phyloP scores from a whole-genome alignment of 1,140 invertebrate genomes.

The Hyles euphorbiae region DNA sequence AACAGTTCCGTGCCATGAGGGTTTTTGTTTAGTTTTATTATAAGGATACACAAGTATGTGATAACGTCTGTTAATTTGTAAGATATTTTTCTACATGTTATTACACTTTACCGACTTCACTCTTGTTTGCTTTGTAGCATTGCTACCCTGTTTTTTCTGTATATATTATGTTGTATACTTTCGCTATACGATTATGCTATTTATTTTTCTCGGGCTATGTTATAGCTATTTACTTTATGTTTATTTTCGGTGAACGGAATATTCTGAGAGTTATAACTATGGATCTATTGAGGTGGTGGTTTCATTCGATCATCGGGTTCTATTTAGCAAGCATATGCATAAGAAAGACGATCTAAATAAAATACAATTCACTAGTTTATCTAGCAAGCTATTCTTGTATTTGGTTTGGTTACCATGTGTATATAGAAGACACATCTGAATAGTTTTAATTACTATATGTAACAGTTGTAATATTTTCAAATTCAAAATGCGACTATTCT shows the following conservation, averaged over 20 bases:
- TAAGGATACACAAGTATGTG: constrained; percentile 71
- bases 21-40: constrained; percentile 3
- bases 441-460: too few relatives aligned
- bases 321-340: too few relatives aligned
- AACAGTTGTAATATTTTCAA: too few relatives aligned
- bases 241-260: constrained; percentile 33
- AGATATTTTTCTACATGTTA: constrained; percentile 5
- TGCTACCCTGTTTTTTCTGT: constrained; percentile 20
- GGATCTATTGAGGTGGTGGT: constrained; percentile 42
- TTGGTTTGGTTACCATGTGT: too few relatives aligned
- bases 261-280: constrained; percentile 33
- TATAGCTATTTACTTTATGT: constrained; percentile 26
- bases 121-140: constrained; percentile 35
- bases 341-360: too few relatives aligned
- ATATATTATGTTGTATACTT: constrained; percentile 1
- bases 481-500: background rate
- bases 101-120: constrained; percentile 3
- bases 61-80: constrained; percentile 1
- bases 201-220: background rate
- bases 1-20: too few relatives aligned
- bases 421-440: too few relatives aligned
- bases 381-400: too few relatives aligned
- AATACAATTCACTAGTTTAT: too few relatives aligned
- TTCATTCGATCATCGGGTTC: background rate
- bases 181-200: background rate